Evolutionary conservation across 1,140 invertebrate genomes (phyloP).

Genomic region (Hirudo medicinalis): DNA sequence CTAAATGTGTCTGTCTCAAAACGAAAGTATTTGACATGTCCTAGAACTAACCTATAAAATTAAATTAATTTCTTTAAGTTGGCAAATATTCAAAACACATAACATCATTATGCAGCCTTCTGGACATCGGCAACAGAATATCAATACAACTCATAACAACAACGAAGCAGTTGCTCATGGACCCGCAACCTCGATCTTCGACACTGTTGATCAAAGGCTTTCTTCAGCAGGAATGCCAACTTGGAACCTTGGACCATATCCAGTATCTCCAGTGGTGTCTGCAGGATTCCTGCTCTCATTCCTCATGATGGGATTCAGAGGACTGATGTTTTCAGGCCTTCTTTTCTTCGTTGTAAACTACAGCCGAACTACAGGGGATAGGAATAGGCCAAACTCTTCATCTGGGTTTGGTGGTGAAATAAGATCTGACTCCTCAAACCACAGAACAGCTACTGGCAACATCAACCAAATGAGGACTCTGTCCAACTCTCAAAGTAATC

Average conservation of each 20-base stretch:
- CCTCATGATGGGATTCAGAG: slow-evolving; percentile 7
- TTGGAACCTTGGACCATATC: slow-evolving; percentile 15
- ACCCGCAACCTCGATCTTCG: slow-evolving; percentile 10
- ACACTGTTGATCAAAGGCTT: slow-evolving; percentile 6
- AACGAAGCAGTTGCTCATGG: neutral
- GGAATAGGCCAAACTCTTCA: neutral
- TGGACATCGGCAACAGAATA: neutral
- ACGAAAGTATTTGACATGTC: too few relatives aligned
- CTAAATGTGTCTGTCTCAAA: too few relatives aligned
- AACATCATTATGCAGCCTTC: neutral
- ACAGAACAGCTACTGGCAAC: too few relatives aligned
- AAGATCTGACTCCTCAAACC: too few relatives aligned
- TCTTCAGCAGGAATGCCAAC: slow-evolving; percentile 2
- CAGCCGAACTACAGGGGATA: neutral
- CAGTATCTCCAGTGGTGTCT: slow-evolving; percentile 11
- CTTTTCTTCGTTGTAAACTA: slow-evolving; percentile 18
- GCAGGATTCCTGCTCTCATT: slow-evolving; percentile 10
- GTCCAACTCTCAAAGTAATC: too few relatives aligned
- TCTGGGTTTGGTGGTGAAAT: neutral
- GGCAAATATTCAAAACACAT: too few relatives aligned
- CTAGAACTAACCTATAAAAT: too few relatives aligned
- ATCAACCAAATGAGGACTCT: too few relatives aligned
- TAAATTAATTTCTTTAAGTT: too few relatives aligned
- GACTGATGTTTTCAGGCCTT: slow-evolving; percentile 10
- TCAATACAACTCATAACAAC: slow-evolving; percentile 1